Percentiles rank a stretch among this genome's conserved stretches.
Conservation (phyloP, 2,888 invertebrate species). For the Papilio protenor region DNA sequence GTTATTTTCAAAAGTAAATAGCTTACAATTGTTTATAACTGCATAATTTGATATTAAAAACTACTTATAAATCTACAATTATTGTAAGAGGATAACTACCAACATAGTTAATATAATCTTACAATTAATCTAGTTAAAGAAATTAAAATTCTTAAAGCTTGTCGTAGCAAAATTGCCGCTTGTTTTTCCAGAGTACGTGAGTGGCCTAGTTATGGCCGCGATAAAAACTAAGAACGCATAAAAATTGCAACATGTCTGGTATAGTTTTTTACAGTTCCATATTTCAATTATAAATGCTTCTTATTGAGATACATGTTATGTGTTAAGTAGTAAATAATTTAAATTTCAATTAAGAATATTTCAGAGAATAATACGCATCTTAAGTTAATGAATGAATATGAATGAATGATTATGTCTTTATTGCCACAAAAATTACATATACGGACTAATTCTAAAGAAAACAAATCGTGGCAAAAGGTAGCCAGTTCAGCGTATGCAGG, state of each 20-base stretch:
- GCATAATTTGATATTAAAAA: not conserved
- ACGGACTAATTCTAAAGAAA: no score
- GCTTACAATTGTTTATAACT: not conserved
- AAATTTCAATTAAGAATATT: no score
- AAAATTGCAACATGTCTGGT: conserved; percentile 11
- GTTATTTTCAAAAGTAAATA: not conserved
- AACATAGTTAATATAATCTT: not conserved
- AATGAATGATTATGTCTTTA: no score
- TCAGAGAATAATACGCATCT: no score
- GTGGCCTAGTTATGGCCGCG: conserved; percentile 31
- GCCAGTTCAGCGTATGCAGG: no score
- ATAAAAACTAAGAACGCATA: conserved; percentile 30
- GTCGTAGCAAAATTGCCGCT: conserved; percentile 24
- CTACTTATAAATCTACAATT: not conserved
- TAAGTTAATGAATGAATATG: no score
- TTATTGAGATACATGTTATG: not conserved
- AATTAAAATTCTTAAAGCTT: conserved; percentile 15
- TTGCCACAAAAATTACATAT: no score
- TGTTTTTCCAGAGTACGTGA: conserved; percentile 24
- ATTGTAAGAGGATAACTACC: not conserved
- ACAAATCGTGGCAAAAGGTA: no score
- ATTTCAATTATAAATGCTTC: not conserved
- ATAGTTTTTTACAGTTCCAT: not conserved
- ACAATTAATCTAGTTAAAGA: not conserved
- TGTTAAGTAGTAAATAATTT: not conserved